A percentile compares a stretch with the other conserved stretches of the same genome.
Evolutionary conservation across 2,797 vertebrate species (phyloP).

Genomic region (Pygocentrus nattereri): DNA sequence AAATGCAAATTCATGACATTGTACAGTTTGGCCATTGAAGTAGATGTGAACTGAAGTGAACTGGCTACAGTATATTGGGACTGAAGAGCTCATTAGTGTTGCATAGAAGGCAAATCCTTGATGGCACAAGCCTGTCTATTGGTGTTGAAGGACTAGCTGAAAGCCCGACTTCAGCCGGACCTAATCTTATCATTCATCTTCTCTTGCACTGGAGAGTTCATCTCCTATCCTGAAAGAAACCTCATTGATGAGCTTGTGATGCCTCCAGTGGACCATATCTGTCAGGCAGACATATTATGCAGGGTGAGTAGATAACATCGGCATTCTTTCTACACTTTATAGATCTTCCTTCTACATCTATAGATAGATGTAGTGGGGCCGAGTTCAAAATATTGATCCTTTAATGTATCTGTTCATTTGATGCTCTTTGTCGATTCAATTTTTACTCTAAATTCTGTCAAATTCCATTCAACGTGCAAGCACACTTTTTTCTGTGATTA

Average conservation of each 20-base stretch:
- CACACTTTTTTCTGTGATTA: background rate
- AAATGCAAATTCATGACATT: background rate
- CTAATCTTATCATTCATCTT: background rate
- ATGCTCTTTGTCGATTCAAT: background rate
- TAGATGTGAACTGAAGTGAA: no score
- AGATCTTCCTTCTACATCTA: slow-evolving; percentile 4
- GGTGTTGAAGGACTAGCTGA: background rate
- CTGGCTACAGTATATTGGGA: background rate
- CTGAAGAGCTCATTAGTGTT: background rate
- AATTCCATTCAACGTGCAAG: background rate
- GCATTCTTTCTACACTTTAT: background rate
- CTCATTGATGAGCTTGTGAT: slow-evolving; percentile 27
- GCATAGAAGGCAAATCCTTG: background rate
- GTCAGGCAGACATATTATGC: background rate
- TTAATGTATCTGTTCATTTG: background rate
- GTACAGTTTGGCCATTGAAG: background rate
- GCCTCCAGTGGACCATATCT: slow-evolving; percentile 22
- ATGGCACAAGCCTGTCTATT: no score
- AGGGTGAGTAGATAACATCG: slow-evolving; percentile 2
- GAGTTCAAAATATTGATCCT: background rate
- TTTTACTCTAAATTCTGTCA: background rate
- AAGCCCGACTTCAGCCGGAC: background rate
- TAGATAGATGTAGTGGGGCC: background rate
- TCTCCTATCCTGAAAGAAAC: background rate
- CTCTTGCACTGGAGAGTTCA: background rate